Evolutionary conservation across 1,140 invertebrate species (phyloP).

Genomic region (Procambarus clarkii): DNA sequence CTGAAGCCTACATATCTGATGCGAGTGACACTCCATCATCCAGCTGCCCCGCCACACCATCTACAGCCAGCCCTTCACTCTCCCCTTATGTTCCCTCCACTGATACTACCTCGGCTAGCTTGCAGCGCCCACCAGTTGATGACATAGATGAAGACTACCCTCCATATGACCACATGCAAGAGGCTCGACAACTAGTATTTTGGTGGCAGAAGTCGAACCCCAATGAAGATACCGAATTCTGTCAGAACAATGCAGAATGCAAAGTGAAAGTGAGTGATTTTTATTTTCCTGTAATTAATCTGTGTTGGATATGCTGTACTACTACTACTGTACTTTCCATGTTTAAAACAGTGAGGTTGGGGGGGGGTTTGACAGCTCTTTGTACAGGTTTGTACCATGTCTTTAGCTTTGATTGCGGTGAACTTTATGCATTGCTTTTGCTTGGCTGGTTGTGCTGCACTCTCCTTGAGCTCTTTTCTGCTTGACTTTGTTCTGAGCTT

Average conservation of each 20-base stretch:
- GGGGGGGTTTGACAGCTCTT: too few relatives aligned
- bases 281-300: too few relatives aligned
- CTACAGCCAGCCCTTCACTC: slow-evolving; percentile 38
- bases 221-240: slow-evolving; percentile 58
- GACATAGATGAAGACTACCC: slow-evolving; percentile 33
- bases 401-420: too few relatives aligned
- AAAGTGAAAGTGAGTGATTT: slow-evolving; percentile 53
- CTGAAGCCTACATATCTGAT: not conserved
- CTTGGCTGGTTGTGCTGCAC: too few relatives aligned
- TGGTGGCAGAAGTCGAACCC: slow-evolving; percentile 65
- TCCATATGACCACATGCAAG: slow-evolving; percentile 60
- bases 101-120: not conserved
- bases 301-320: too few relatives aligned
- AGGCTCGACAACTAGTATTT: slow-evolving; percentile 66
- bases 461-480: too few relatives aligned
- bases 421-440: too few relatives aligned
- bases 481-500: too few relatives aligned
- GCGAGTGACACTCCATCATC: slow-evolving; percentile 8
- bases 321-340: too few relatives aligned
- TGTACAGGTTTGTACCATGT: too few relatives aligned
- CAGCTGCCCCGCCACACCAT: slow-evolving; percentile 30
- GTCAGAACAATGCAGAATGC: slow-evolving; percentile 57
- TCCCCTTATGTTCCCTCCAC: not conserved
- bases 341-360: too few relatives aligned
- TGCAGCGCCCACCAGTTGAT: slow-evolving; percentile 8